Conservation (phyloP, 1,140 invertebrate genomes). For the Drosophila varians region DNA sequence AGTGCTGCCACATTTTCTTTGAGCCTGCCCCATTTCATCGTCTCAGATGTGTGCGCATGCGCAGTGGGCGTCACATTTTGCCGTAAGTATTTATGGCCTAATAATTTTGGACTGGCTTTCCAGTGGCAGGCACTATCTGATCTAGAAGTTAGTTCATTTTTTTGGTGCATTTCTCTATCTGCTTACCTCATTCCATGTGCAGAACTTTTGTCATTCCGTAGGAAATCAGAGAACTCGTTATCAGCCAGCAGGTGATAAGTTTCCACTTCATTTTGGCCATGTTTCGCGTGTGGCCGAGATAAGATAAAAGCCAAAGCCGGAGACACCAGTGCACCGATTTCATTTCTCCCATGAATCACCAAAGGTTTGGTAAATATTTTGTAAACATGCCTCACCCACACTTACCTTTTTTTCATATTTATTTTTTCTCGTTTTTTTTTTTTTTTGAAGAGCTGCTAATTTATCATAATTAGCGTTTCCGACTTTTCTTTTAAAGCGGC, state of each 20-base stretch:
- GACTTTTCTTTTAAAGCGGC: slow-evolving; percentile 33
- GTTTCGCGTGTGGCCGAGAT: slow-evolving; percentile 48
- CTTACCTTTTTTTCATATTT: slow-evolving; percentile 13
- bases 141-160: slow-evolving; percentile 47
- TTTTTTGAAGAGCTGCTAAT: slow-evolving; percentile 38
- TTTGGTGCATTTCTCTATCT: slow-evolving; percentile 31
- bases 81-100: slow-evolving; percentile 78
- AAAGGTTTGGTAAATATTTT: slow-evolving; percentile 1
- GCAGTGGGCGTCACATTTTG: slow-evolving; percentile 78
- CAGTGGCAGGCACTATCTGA: slow-evolving; percentile 47
- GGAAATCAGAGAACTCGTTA: slow-evolving; percentile 17
- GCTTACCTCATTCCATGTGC: slow-evolving; percentile 46
- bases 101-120: slow-evolving; percentile 60
- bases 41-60: slow-evolving; percentile 70
- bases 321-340: slow-evolving; percentile 49
- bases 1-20: slow-evolving; percentile 2
- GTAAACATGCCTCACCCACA: slow-evolving; percentile 23
- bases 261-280: slow-evolving; percentile 64
- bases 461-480: slow-evolving; percentile 57
- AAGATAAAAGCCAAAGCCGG: slow-evolving; percentile 48
- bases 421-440: too few relatives aligned
- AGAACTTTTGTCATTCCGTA: slow-evolving; percentile 26
- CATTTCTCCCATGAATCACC: slow-evolving; percentile 32
- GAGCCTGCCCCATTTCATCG: slow-evolving; percentile 12
- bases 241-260: slow-evolving; percentile 40